Conservation (phyloP, 2,113 vertebrate species). For the Rhinichthys klamathensis region DNA sequence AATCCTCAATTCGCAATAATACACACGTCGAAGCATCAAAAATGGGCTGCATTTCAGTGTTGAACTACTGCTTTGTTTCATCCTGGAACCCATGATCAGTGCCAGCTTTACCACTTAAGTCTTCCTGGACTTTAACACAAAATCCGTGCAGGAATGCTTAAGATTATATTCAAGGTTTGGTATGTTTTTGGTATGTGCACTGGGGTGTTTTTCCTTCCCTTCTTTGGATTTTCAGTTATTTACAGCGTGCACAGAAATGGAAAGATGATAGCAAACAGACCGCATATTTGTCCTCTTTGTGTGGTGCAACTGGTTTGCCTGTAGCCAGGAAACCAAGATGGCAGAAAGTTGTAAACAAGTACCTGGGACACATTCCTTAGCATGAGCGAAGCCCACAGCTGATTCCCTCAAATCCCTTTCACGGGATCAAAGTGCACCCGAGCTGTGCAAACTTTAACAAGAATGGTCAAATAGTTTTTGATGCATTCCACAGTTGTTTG, state of each 20-base stretch:
- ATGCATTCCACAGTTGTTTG: slow-evolving; percentile 4
- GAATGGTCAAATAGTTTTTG: slow-evolving; percentile 40
- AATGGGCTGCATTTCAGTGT: neutral
- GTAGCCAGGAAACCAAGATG: slow-evolving; percentile 69
- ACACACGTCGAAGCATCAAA: neutral
- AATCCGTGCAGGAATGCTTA: slow-evolving; percentile 70
- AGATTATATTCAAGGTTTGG: slow-evolving; percentile 55
- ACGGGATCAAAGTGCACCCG: slow-evolving; percentile 71
- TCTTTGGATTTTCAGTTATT: slow-evolving; percentile 19
- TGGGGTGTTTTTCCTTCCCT: neutral
- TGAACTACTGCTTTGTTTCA: slow-evolving; percentile 4
- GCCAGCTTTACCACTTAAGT: slow-evolving; percentile 54
- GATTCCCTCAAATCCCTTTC: slow-evolving; percentile 66
- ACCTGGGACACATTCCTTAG: slow-evolving; percentile 74
- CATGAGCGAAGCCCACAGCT: slow-evolving; percentile 56
- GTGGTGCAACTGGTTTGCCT: slow-evolving; percentile 70
- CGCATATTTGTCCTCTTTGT: slow-evolving; percentile 62
- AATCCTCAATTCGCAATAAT: neutral
- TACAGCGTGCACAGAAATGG: neutral
- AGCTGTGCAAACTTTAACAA: slow-evolving; percentile 57
- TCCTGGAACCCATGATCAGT: slow-evolving; percentile 8
- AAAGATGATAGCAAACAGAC: slow-evolving; percentile 44
- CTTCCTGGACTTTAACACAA: slow-evolving; percentile 69
- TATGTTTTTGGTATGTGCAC: neutral
- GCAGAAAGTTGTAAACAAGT: slow-evolving; percentile 71